Percentiles rank a stretch among this genome's conserved stretches.
These are phyloP conservation scores for Andrena chrysosceles DNA, from an alignment of 2,888 invertebrate genomes.

Conservation along the genomic window DNA sequence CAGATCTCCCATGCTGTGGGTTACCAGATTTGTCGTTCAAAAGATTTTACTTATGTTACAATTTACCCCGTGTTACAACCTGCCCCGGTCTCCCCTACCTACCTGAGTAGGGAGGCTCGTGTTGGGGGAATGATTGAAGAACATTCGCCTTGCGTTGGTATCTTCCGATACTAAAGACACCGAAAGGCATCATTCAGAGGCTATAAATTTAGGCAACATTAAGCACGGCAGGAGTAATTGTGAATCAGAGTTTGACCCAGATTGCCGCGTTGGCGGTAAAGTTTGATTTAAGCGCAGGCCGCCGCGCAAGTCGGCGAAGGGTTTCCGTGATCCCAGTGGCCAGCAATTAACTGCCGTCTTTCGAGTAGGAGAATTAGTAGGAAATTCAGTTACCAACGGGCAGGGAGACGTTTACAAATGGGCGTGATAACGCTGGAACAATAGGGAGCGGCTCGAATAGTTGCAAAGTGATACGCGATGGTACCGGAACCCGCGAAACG, in stretches of 20 bases:
- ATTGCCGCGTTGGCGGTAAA: neutral
- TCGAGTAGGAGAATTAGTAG: constrained; percentile 3
- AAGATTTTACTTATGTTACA: too few species aligned
- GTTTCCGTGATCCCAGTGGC: constrained; percentile 21
- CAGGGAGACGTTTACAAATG: constrained; percentile 37
- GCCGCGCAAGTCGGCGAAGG: constrained; percentile 1
- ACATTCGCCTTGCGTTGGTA: too few species aligned
- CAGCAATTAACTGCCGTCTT: constrained; percentile 34
- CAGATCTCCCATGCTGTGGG: too few species aligned
- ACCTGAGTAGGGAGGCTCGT: too few species aligned
- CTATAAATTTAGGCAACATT: neutral
- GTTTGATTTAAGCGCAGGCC: constrained; percentile 21
- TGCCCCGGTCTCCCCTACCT: too few species aligned
- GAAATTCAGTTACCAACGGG: constrained; percentile 26
- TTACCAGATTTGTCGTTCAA: too few species aligned
- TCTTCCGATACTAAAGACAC: neutral
- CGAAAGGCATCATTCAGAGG: neutral
- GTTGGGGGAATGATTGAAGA: too few species aligned
- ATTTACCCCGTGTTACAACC: too few species aligned
- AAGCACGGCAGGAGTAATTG: neutral
- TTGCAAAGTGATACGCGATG: constrained; percentile 67
- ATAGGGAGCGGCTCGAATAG: constrained; percentile 32
- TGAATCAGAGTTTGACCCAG: constrained; percentile 9
- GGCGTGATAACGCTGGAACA: constrained; percentile 23
- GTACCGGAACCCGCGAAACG: constrained; percentile 62